Percentiles rank a stretch among this genome's conserved stretches.
phyloP scores from a whole-genome alignment of 2,797 vertebrate species.

The Neopelma chrysocephalum region DNA sequence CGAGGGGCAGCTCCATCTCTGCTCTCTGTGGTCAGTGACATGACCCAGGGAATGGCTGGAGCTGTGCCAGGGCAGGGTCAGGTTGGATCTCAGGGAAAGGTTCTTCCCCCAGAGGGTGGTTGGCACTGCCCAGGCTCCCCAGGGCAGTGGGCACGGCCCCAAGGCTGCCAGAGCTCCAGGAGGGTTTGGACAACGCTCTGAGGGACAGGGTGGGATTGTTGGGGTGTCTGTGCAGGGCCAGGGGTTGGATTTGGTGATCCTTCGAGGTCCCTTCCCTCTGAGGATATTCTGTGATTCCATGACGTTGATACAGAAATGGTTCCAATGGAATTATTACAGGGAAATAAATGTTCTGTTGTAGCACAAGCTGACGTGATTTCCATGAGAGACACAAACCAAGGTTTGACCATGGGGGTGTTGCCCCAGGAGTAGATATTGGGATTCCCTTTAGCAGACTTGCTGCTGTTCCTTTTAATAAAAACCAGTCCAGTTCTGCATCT shows the following conservation, averaged over 20 bases:
- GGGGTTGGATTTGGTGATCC: accelerated
- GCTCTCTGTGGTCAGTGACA: background rate
- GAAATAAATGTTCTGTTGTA: background rate
- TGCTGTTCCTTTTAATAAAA: background rate
- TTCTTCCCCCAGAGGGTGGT: background rate
- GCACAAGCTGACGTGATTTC: background rate
- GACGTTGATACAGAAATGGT: background rate
- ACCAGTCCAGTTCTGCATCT: accelerated
- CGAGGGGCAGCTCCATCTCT: background rate
- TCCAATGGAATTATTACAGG: background rate
- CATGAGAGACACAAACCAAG: accelerated
- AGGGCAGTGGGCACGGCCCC: background rate
- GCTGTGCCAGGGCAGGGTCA: background rate
- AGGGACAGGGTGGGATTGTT: background rate
- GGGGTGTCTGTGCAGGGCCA: background rate
- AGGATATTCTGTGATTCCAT: accelerated
- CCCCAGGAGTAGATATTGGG: background rate
- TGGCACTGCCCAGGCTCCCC: background rate
- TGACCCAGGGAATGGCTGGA: background rate
- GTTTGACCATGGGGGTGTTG: accelerated
- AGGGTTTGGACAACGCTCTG: accelerated
- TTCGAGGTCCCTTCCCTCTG: background rate
- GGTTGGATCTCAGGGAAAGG: accelerated
- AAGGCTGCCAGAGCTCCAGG: background rate
- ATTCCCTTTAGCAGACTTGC: background rate